Evolutionary conservation across 2,113 vertebrate genomes (phyloP).

Genomic region (Hipposideros armiger): DNA sequence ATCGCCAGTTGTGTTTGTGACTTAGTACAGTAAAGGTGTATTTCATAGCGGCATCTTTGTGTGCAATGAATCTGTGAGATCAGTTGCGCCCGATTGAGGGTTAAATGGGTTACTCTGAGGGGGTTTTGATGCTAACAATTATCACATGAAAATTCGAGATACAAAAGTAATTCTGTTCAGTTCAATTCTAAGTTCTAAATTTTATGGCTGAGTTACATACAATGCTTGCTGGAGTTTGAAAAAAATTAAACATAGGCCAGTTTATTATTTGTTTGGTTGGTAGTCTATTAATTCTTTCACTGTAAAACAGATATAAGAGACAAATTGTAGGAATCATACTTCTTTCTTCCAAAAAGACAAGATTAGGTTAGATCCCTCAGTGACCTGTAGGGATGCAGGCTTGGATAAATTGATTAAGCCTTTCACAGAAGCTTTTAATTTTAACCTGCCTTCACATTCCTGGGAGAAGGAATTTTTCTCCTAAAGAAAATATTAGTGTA

Average conservation of each 20-base stretch:
- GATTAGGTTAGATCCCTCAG: background rate
- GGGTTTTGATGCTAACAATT: background rate
- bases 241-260: constrained; percentile 6
- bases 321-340: background rate
- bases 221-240: constrained; percentile 38
- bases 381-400: background rate
- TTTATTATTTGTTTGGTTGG: constrained; percentile 5
- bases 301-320: constrained; percentile 28
- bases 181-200: background rate
- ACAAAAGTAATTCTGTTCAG: constrained; percentile 4
- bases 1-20: too few relatives aligned
- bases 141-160: constrained; percentile 20
- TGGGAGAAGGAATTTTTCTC: constrained; percentile 27
- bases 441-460: background rate
- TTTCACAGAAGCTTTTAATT: constrained; percentile 41
- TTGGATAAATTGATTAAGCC: background rate
- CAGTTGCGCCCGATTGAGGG: too few relatives aligned
- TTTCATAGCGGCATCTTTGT: too few relatives aligned
- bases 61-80: too few relatives aligned
- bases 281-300: constrained; percentile 33
- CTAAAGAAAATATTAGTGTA: constrained; percentile 2
- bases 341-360: background rate
- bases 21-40: too few relatives aligned
- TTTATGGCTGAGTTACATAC: constrained; percentile 56
- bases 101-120: background rate